Conservation (phyloP, 2,113 vertebrate genomes). For the Baryphthengus martii region DNA sequence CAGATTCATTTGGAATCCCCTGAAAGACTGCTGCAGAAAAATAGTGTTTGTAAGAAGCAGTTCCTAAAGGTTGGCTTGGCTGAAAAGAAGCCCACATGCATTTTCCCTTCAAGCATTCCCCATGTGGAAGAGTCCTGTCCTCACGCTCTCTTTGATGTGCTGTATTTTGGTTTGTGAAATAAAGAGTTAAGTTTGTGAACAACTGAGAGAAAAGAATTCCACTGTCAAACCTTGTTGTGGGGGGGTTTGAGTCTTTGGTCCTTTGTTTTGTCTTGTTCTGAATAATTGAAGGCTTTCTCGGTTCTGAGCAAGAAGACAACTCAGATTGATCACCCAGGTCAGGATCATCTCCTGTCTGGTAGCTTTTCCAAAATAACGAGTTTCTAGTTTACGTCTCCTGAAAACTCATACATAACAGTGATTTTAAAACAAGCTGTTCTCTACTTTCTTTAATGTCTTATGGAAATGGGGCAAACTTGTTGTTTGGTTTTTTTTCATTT, state of each 20-base stretch:
- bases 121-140: not conserved
- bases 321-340: rapidly evolving
- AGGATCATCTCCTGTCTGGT: not conserved
- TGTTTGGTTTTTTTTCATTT: not conserved
- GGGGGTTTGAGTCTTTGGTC: not conserved
- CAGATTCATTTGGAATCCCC: not conserved
- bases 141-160: not conserved
- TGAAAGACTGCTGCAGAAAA: not conserved
- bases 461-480: not conserved
- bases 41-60: not conserved
- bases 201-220: not conserved
- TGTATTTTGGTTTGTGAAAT: not conserved
- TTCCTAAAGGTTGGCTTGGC: not conserved
- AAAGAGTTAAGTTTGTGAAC: not conserved
- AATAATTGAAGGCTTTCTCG: not conserved
- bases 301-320: not conserved
- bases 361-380: not conserved
- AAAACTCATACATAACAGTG: not conserved
- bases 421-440: not conserved
- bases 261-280: not conserved
- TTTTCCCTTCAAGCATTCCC: not conserved
- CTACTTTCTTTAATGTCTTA: not conserved
- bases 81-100: not conserved
- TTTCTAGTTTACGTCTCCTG: not conserved
- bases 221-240: not conserved